Evolutionary conservation across 2,113 vertebrate genomes (phyloP).

Genomic region (Pangasianodon gigas): DNA sequence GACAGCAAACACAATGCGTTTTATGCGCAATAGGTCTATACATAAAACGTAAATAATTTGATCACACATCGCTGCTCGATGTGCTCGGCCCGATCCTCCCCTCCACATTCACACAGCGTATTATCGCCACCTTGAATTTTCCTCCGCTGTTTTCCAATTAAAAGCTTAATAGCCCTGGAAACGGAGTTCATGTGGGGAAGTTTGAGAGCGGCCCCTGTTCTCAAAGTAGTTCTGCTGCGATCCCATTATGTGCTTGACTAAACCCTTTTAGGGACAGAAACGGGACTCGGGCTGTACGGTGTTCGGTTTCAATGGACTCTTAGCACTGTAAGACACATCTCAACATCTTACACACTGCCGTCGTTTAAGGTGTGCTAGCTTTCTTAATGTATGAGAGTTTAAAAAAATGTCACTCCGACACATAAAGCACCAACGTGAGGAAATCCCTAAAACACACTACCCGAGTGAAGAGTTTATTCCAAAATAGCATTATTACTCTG

Average conservation of each 20-base stretch:
- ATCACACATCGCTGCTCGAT: constrained; percentile 61
- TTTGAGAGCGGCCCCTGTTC: constrained; percentile 84
- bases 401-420: background rate
- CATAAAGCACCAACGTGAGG: background rate
- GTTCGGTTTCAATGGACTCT: constrained; percentile 87
- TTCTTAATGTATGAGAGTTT: background rate
- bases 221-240: constrained; percentile 85
- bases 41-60: constrained; percentile 73
- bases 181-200: constrained; percentile 92
- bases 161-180: constrained; percentile 99
- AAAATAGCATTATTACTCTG: background rate
- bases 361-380: constrained; percentile 59
- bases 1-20: constrained; percentile 60
- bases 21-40: constrained; percentile 59
- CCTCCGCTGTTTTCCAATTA: constrained; percentile 97
- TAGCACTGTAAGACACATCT: constrained; percentile 74
- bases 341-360: constrained; percentile 76
- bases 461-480: background rate
- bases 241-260: constrained; percentile 99
- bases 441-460: background rate
- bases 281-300: constrained; percentile 85
- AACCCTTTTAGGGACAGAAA: constrained; percentile 90
- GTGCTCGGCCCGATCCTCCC: constrained; percentile 60
- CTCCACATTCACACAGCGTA: constrained; percentile 71
- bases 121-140: constrained; percentile 96